phyloP scores from a whole-genome alignment of 2,797 vertebrate genomes.

The Mycteria americana region DNA sequence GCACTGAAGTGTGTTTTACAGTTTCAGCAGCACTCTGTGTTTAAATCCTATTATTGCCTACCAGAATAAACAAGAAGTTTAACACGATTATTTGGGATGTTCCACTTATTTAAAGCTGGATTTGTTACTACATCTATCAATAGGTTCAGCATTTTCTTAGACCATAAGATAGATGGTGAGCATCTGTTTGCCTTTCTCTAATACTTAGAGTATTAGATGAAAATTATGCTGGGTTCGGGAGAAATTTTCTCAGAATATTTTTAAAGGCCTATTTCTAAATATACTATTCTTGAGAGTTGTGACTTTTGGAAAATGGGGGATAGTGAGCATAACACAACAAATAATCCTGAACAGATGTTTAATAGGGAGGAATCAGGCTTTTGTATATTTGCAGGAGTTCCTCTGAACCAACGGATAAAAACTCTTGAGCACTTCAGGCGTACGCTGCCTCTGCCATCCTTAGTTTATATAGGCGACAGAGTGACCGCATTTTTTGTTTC shows the following conservation, averaged over 20 bases:
- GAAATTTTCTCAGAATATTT: background rate
- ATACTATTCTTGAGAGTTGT: background rate
- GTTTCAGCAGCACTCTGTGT: background rate
- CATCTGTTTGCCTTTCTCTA: background rate
- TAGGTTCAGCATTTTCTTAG: background rate
- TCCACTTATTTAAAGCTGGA: background rate
- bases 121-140: background rate
- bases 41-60: conserved; percentile 27
- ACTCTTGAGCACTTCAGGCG: background rate
- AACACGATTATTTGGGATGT: background rate
- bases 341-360: background rate
- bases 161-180: background rate
- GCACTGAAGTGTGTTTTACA: background rate
- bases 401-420: background rate
- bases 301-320: background rate
- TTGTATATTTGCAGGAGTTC: background rate
- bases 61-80: conserved; percentile 30
- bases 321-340: background rate
- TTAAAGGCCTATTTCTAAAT: background rate
- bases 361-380: background rate
- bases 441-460: accelerated
- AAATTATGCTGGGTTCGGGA: background rate
- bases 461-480: background rate
- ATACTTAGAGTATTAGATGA: background rate
- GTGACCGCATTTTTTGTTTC: background rate